Percentiles rank a stretch among this genome's conserved stretches.
Evolutionary conservation across 2,888 invertebrate genomes (phyloP).

Genomic region (Caenorhabditis panamensis): DNA sequence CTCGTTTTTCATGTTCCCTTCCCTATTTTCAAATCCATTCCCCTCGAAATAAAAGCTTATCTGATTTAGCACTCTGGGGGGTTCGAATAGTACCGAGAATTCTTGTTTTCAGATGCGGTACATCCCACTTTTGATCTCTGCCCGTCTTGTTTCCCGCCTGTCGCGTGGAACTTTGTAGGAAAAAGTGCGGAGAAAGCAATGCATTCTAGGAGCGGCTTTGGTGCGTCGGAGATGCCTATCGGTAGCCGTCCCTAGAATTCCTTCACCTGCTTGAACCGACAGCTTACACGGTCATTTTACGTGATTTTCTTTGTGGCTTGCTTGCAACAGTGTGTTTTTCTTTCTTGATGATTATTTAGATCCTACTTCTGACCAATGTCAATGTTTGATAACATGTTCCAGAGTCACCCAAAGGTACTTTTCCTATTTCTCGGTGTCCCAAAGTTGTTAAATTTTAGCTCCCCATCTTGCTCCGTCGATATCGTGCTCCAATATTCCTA

Average conservation of each 20-base stretch:
- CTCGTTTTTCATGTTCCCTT: too few relatives aligned
- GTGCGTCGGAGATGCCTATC: not conserved
- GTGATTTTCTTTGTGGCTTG: not conserved
- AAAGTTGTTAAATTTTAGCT: conserved; percentile 1
- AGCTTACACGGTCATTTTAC: too few relatives aligned
- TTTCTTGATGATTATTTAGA: not conserved
- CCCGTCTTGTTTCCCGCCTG: not conserved
- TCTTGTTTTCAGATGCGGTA: not conserved
- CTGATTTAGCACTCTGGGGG: too few relatives aligned
- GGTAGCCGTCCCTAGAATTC: not conserved
- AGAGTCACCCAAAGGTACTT: not conserved
- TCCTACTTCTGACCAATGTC: too few relatives aligned
- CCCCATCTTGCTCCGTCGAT: conserved; percentile 12
- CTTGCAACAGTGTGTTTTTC: too few relatives aligned
- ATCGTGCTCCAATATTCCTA: conserved; percentile 29
- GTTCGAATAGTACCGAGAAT: too few relatives aligned
- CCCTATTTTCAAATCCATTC: too few relatives aligned
- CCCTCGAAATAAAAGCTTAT: too few relatives aligned
- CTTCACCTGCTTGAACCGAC: not conserved
- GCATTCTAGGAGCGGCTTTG: not conserved
- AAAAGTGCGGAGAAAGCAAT: not conserved
- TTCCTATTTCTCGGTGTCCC: not conserved
- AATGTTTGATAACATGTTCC: too few relatives aligned
- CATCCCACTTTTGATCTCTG: not conserved
- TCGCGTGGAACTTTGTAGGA: not conserved